Percentiles rank a stretch among this genome's conserved stretches.
These are phyloP conservation scores for Himantopus leucocephalus DNA, from an alignment of 2,113 vertebrate genomes.

Conservation along the genomic window DNA sequence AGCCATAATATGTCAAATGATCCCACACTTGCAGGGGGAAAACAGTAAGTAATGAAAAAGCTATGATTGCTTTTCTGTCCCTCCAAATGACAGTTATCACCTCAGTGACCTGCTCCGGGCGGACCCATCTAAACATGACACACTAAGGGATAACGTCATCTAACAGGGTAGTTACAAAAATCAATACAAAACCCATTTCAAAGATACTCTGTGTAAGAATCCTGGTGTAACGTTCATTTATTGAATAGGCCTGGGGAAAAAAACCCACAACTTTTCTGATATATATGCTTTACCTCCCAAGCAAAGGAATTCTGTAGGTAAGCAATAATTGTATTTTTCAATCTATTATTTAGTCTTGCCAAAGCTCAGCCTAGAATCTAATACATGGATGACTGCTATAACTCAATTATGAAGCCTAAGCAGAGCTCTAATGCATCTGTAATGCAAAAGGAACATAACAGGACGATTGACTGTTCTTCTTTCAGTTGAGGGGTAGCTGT, in stretches of 20 bases:
- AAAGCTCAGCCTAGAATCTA: conserved; percentile 79
- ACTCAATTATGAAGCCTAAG: conserved; percentile 80
- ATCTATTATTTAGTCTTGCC: conserved; percentile 89
- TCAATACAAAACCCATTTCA: conserved; percentile 99
- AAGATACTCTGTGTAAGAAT: conserved; percentile 92
- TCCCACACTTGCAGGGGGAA: conserved; percentile 91
- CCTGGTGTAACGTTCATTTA: conserved; percentile 96
- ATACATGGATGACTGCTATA: conserved; percentile 81
- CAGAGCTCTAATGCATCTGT: conserved; percentile 47
- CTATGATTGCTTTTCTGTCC: conserved; percentile 99
- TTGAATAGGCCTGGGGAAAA: conserved; percentile 95
- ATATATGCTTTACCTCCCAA: conserved; percentile 88
- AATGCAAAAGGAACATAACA: conserved; percentile 48
- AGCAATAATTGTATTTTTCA: conserved; percentile 91
- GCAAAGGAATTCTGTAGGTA: conserved; percentile 90
- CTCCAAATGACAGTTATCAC: conserved; percentile 99
- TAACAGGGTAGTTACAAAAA: conserved; percentile 99
- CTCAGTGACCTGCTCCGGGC: conserved; percentile 99
- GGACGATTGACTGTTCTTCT: conserved; percentile 2
- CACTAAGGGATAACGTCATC: conserved; percentile 99
- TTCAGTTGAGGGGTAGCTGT: background rate
- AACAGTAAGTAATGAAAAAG: conserved; percentile 99
- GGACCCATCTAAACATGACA: conserved; percentile 95
- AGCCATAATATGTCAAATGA: conserved; percentile 98
- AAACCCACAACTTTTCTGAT: conserved; percentile 93